These are phyloP conservation scores for Hylomyscus alleni DNA, from an alignment of 2,797 vertebrate genomes.

Conservation along the genomic window DNA sequence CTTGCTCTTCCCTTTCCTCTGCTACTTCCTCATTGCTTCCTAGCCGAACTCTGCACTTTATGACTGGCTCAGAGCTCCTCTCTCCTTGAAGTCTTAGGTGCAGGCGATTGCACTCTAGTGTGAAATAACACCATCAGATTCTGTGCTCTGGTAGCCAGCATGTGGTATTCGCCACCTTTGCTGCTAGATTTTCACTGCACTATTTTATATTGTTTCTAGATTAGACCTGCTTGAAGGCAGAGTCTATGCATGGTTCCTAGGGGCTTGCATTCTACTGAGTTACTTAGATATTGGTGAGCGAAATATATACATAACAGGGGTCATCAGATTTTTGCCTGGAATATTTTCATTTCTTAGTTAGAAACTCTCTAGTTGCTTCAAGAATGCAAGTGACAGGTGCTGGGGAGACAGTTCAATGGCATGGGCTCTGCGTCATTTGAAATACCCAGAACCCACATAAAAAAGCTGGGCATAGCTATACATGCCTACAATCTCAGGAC, in stretches of 20 bases:
- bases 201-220: conserved; percentile 4
- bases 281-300: not conserved
- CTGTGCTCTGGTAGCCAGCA: not conserved
- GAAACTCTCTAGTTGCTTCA: not conserved
- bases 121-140: not conserved
- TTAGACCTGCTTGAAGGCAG: not conserved
- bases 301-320: not conserved
- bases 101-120: not conserved
- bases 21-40: not conserved
- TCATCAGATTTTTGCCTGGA: conserved; percentile 35
- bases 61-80: not conserved
- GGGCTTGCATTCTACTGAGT: not conserved
- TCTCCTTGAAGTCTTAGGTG: not conserved
- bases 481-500: not conserved
- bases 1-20: not conserved
- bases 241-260: not conserved
- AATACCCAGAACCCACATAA: not conserved
- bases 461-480: not conserved
- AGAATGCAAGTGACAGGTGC: not conserved
- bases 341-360: conserved; percentile 31
- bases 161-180: not conserved
- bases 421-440: not conserved
- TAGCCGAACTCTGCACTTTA: not conserved
- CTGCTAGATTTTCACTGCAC: not conserved
- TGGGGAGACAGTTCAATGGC: not conserved